Evolutionary conservation across 2,797 vertebrate species (phyloP).

Genomic region (Spinus pinus): DNA sequence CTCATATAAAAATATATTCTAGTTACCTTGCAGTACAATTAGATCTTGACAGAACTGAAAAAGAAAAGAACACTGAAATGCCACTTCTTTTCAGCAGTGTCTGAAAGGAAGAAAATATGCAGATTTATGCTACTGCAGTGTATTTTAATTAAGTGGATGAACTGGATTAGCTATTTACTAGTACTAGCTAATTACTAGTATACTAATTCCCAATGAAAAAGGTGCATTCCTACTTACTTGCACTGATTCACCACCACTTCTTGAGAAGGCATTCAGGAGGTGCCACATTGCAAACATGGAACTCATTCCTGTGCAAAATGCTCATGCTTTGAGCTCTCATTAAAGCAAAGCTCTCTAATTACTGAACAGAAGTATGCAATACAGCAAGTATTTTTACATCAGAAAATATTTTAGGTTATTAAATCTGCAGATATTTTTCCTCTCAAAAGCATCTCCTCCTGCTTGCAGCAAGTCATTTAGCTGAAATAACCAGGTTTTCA

Average conservation of each 20-base stretch:
- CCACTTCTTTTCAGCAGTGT: neutral
- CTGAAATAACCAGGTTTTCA: neutral
- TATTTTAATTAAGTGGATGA: neutral
- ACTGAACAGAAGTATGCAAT: neutral
- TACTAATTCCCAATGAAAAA: neutral
- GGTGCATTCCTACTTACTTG: constrained; percentile 32
- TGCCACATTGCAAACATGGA: neutral
- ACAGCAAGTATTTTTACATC: neutral
- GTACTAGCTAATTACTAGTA: neutral
- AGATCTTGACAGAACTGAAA: neutral
- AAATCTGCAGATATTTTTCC: neutral
- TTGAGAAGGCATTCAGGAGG: neutral
- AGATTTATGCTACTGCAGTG: neutral
- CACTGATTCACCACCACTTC: neutral
- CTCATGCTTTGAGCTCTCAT: neutral
- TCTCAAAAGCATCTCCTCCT: neutral
- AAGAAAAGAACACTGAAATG: neutral
- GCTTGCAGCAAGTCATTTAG: neutral
- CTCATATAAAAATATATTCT: constrained; percentile 53
- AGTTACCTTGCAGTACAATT: constrained; percentile 1
- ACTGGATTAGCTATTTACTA: neutral
- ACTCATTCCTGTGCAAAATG: neutral
- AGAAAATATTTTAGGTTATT: neutral
- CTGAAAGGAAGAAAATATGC: neutral
- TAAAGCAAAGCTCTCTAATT: neutral